Conservation (phyloP, 2,113 vertebrate species). For the Dromaius novaehollandiae region DNA sequence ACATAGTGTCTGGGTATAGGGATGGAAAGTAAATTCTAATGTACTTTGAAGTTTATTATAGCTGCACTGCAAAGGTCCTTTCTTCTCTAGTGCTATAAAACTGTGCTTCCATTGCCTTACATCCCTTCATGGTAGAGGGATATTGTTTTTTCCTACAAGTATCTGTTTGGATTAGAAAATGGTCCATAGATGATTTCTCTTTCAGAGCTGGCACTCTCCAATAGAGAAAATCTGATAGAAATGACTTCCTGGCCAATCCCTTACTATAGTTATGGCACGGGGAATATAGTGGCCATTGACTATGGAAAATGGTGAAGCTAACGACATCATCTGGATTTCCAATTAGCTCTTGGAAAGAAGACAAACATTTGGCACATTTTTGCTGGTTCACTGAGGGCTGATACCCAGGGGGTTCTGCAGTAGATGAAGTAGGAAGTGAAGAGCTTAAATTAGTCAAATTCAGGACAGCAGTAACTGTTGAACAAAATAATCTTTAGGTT, state of each 20-base stretch:
- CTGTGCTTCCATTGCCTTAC: background rate
- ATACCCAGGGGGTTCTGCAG: background rate
- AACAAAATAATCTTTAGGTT: background rate
- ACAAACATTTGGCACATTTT: background rate
- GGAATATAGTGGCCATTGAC: background rate
- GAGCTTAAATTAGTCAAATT: background rate
- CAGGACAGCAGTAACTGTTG: background rate
- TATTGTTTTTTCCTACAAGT: background rate
- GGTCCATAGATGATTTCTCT: accelerated
- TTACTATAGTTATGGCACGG: background rate
- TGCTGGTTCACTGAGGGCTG: accelerated
- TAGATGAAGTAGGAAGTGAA: background rate
- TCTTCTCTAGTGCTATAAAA: background rate
- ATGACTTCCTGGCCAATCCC: background rate
- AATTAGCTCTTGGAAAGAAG: background rate
- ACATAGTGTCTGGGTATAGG: background rate
- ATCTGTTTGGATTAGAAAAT: background rate
- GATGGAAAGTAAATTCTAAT: conserved; percentile 8
- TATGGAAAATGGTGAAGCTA: background rate
- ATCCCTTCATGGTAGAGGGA: background rate
- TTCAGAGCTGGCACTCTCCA: background rate
- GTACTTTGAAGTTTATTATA: background rate
- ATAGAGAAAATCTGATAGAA: background rate
- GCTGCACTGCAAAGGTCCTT: background rate
- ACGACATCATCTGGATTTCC: background rate